Base-by-base conservation (phyloP, 2,888 invertebrate species). In the Cryptocephalus moraei region DNA sequence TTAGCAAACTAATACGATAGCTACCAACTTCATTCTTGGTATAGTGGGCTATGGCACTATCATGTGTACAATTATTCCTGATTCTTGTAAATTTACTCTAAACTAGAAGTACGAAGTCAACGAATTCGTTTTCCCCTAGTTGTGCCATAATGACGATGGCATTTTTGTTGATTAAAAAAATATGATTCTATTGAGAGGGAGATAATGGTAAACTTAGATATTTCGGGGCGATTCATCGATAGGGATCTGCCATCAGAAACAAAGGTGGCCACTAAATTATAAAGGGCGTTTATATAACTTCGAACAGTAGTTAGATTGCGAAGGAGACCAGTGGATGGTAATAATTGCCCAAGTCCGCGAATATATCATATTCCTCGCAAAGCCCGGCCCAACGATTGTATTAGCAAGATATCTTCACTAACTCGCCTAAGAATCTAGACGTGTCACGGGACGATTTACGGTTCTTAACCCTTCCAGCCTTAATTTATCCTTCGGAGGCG, bases 341-440 rank as follows among this genome's bases (percentile, higher is more conserved):
- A 61, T 63, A 62, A 63, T 63, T 61, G 60, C 58, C 50, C 56
- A 61, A 64, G 61, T 61, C 60, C 57, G 50, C 56, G 58, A 56
- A 63, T 64, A 63, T 64, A 64, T 64, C 63, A 63, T 60, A 55
- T 56, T 52, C 54, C 55, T 58, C 54, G 57, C 51, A 56, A 55
- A 56, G 49, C 54, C 54, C 48, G 50, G 50, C 57, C 58, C 39
- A 49, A 52, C 57, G 59, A 64, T 64, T 63, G 63, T 64, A 60
- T 61, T 62, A 59, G 56, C 56, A 58, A 61, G 62, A 62, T 64
- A 62, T 62, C 62, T 60, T 57, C 58, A 57, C 59, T 61, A 63
- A 62, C 62, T 63, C 60, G 56, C 50, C 60, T 57, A 64, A 63
- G 64, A 64, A 63, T 64, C 64, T 64, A 58, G 58, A 55, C 58